Base-by-base conservation (phyloP, 2,888 invertebrate genomes). In the Drosophila mulleri region DNA sequence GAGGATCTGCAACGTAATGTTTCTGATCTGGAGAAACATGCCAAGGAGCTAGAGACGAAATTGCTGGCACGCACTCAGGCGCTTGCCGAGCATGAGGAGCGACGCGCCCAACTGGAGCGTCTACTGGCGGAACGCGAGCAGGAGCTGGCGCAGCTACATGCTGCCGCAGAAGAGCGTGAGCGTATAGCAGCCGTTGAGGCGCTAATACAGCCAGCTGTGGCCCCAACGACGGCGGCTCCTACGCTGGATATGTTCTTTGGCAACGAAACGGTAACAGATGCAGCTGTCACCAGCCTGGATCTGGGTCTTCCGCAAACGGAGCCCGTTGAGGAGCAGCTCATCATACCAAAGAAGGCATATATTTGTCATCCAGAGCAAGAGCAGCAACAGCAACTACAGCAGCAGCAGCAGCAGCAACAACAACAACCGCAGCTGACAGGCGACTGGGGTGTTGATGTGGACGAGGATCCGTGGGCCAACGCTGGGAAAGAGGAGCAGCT, bases 401-500 rank as follows among this genome's bases (percentile, higher is more conserved):
- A 39, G 1, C 37, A 32, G n/a, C n/a, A n/a, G n/a, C 66, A 12
- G 48, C 44, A 57, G 41, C 44, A n/a, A 2, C n/a, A 32, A 11
- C 60, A 29, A 18, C 61, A 37, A 16, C 52, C 35, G 5, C 52
- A 35, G 20, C 11, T 29, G 11, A 67, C 65, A 3, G 64, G 85
- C 5, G 91, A 91, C 44, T 82, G 90, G 67, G 83, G 74, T 9
- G 78, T 78, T 7, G 90, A 85, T 41, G 94, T 80, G 29, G 91
- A 88, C 60, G 95, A 95, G 67, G 94, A 94, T 54, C 84, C 88
- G 4, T 95, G 95, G 95, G 94, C 94, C n/a, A 95, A 93, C 18
- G 92, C 94, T 0, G 94, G 94, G 35, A 91, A 93, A 0, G 94
- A 94, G 69, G 61, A 72, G 7, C 74, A 45, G 39, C 71, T 64